phyloP scores from a whole-genome alignment of 2,888 invertebrate genomes.

The Thereva nobilitata region DNA sequence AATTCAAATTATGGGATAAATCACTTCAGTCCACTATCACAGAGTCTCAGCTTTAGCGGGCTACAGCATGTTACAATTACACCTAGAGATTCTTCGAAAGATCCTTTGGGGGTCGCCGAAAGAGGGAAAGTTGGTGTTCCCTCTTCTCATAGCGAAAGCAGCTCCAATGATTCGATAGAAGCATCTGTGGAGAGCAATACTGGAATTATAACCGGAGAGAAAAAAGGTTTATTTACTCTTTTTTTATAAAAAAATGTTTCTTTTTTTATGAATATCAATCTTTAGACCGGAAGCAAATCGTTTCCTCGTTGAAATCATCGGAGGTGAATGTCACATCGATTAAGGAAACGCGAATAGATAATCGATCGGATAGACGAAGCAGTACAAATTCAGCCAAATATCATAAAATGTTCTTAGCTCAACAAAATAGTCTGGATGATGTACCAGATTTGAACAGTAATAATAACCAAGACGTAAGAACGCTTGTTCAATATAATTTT shows the following conservation, averaged over 20 bases:
- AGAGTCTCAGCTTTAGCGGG: slow-evolving; percentile 49
- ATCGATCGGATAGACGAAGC: slow-evolving; percentile 52
- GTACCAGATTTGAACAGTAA: slow-evolving; percentile 64
- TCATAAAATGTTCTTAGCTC: slow-evolving; percentile 44
- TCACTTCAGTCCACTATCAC: slow-evolving; percentile 51
- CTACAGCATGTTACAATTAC: slow-evolving; percentile 56
- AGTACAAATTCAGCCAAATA: slow-evolving; percentile 35
- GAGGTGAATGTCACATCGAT: slow-evolving; percentile 53
- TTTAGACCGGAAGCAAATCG: slow-evolving; percentile 47
- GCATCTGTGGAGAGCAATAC: slow-evolving; percentile 57
- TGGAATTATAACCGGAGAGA: slow-evolving; percentile 54
- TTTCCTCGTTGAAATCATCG: slow-evolving; percentile 41
- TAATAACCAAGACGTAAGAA: slow-evolving; percentile 73
- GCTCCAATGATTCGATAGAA: slow-evolving; percentile 58
- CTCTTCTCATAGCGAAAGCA: slow-evolving; percentile 58
- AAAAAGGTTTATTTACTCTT: slow-evolving; percentile 49
- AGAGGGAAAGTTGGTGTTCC: slow-evolving; percentile 58
- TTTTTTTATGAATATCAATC: not conserved
- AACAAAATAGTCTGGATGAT: slow-evolving; percentile 54
- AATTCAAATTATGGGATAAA: slow-evolving; percentile 40
- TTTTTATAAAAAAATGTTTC: not conserved
- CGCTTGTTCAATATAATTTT: slow-evolving; percentile 2
- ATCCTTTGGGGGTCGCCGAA: slow-evolving; percentile 57
- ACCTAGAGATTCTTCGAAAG: slow-evolving; percentile 51
- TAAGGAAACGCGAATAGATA: slow-evolving; percentile 69